Conservation (phyloP, 1,140 invertebrate species). For the Cataglyphis hispanica region DNA sequence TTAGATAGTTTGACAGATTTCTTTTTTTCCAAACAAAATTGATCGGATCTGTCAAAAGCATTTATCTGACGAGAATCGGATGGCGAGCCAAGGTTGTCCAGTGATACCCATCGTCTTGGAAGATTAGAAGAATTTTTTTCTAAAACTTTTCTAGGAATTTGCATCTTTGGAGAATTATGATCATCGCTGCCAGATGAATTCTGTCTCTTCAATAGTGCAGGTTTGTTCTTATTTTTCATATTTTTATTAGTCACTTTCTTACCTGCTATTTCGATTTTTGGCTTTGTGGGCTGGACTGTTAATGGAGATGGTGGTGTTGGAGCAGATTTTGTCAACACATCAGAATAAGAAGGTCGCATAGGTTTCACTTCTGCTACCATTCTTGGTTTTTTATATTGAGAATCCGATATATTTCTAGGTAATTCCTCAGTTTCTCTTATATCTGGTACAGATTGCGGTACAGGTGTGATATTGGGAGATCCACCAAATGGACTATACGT, state of each 20-base stretch:
- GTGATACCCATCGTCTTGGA: constrained; percentile 83
- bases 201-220: constrained; percentile 84
- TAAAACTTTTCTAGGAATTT: constrained; percentile 77
- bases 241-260: constrained; percentile 81
- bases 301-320: constrained; percentile 81
- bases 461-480: constrained; percentile 82
- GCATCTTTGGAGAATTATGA: constrained; percentile 85
- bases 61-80: constrained; percentile 79
- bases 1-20: constrained; percentile 73
- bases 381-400: constrained; percentile 88
- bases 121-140: constrained; percentile 83
- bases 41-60: constrained; percentile 80
- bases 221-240: constrained; percentile 82
- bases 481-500: constrained; percentile 93
- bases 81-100: constrained; percentile 82
- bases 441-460: constrained; percentile 72
- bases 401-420: constrained; percentile 69
- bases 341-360: constrained; percentile 94
- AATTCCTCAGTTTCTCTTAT: constrained; percentile 75
- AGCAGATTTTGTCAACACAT: constrained; percentile 91
- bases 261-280: constrained; percentile 78
- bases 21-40: constrained; percentile 81
- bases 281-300: constrained; percentile 79
- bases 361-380: constrained; percentile 94
- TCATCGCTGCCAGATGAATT: constrained; percentile 87